Conservation (phyloP, 2,888 invertebrate genomes). For the Brachyptera risi region DNA sequence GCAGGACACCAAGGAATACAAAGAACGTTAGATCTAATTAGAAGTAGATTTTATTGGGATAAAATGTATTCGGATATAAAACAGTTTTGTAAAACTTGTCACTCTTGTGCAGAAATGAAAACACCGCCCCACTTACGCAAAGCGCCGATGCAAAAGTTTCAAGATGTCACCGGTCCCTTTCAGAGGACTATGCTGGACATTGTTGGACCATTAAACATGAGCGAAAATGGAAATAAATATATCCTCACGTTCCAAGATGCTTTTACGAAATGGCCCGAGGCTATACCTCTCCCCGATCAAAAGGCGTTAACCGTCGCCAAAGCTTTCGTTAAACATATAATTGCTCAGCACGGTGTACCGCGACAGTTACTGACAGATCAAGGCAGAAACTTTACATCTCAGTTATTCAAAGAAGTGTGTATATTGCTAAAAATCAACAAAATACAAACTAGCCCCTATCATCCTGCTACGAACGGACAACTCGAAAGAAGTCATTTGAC, state of each 20-base stretch:
- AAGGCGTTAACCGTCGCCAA: background rate
- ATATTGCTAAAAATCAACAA: slow-evolving; percentile 7
- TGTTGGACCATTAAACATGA: background rate
- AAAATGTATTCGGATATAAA: slow-evolving; percentile 1
- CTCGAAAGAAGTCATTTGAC: slow-evolving; percentile 8
- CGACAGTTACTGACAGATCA: background rate
- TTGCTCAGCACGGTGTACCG: background rate
- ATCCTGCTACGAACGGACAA: slow-evolving; percentile 6
- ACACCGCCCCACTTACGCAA: background rate
- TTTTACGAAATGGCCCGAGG: background rate
- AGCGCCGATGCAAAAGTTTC: slow-evolving; percentile 10
- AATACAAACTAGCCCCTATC: background rate
- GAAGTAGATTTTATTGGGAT: slow-evolving; percentile 7
- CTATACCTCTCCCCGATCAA: background rate
- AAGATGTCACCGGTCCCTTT: background rate
- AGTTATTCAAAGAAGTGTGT: background rate
- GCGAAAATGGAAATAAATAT: background rate
- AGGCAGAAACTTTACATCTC: background rate
- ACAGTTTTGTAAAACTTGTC: background rate
- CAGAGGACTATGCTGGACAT: background rate
- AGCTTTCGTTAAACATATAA: background rate
- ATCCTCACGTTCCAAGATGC: background rate
- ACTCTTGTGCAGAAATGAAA: background rate
- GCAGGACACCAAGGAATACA: slow-evolving; percentile 13
- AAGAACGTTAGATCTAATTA: background rate